A percentile compares a stretch with the other conserved stretches of the same genome.
These are phyloP conservation scores for Acrobasis suavella DNA, from an alignment of 2,888 invertebrate species.

Conservation along the genomic window DNA sequence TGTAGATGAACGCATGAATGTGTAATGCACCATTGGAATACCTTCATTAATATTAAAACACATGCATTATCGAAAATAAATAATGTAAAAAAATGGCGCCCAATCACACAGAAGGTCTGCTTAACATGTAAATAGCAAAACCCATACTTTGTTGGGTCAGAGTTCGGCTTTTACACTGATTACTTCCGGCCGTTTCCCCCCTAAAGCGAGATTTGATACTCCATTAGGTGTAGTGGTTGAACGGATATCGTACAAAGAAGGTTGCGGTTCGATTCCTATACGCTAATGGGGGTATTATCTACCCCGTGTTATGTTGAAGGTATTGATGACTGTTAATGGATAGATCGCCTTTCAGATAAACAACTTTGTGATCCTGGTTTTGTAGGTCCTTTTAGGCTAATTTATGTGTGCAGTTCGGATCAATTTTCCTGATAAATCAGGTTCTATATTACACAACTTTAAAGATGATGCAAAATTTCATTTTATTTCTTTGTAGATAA, in stretches of 20 bases:
- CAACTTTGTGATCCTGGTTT: slow-evolving; percentile 3
- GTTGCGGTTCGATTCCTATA: slow-evolving; percentile 17
- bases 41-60: slow-evolving; percentile 13
- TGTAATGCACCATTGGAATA: slow-evolving; percentile 2
- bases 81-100: slow-evolving; percentile 30
- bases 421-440: neutral
- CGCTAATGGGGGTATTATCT: slow-evolving; percentile 8
- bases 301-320: slow-evolving; percentile 1
- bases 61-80: slow-evolving; percentile 14
- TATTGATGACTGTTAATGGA: slow-evolving; percentile 5
- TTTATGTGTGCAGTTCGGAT: neutral
- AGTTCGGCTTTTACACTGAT: slow-evolving; percentile 63
- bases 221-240: slow-evolving; percentile 26
- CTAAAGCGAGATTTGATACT: slow-evolving; percentile 35
- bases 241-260: slow-evolving; percentile 9
- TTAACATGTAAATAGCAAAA: slow-evolving; percentile 18
- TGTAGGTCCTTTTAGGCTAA: neutral
- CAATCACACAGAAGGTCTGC: slow-evolving; percentile 11
- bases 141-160: slow-evolving; percentile 41
- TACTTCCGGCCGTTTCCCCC: slow-evolving; percentile 44
- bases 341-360: slow-evolving; percentile 14
- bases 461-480: too few relatives aligned
- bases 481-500: too few relatives aligned
- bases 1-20: slow-evolving; percentile 4
- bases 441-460: neutral